Evolutionary conservation across 2,113 vertebrate genomes (phyloP).

Genomic region (Gallinago media): DNA sequence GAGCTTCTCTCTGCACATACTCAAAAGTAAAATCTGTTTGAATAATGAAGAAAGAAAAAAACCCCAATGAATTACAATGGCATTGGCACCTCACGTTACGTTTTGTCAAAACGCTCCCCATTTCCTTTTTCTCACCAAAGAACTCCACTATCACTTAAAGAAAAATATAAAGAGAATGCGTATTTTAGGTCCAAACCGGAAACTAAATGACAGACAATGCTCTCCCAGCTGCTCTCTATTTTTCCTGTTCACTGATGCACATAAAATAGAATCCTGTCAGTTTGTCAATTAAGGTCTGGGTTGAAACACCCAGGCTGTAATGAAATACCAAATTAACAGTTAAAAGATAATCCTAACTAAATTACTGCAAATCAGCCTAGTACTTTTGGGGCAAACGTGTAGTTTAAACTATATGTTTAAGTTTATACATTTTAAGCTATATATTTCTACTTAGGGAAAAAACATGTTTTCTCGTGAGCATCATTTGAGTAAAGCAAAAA

Average conservation of each 20-base stretch:
- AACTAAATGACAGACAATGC: conserved; percentile 54
- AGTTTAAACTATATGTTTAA: background rate
- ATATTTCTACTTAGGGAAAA: background rate
- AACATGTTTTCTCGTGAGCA: background rate
- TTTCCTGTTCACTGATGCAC: conserved; percentile 66
- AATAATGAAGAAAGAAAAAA: conserved; percentile 47
- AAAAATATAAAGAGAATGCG: conserved; percentile 37
- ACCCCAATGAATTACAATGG: background rate
- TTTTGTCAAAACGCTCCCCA: background rate
- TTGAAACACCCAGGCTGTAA: conserved; percentile 36
- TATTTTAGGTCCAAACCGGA: conserved; percentile 56
- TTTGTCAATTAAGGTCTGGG: conserved; percentile 52
- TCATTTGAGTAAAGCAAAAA: background rate
- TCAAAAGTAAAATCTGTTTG: conserved; percentile 95
- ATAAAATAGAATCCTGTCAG: conserved; percentile 47
- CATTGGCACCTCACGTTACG: background rate
- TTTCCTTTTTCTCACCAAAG: conserved; percentile 19
- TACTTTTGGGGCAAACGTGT: background rate
- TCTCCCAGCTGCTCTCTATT: conserved; percentile 62
- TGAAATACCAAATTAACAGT: conserved; percentile 38
- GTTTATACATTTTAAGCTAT: background rate
- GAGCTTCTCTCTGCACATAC: conserved; percentile 94
- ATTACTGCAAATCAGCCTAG: background rate
- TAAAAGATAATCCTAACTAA: background rate
- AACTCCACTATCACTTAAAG: conserved; percentile 5